Conservation (phyloP, 2,888 invertebrate genomes). For the Netelia fuscicornis region DNA sequence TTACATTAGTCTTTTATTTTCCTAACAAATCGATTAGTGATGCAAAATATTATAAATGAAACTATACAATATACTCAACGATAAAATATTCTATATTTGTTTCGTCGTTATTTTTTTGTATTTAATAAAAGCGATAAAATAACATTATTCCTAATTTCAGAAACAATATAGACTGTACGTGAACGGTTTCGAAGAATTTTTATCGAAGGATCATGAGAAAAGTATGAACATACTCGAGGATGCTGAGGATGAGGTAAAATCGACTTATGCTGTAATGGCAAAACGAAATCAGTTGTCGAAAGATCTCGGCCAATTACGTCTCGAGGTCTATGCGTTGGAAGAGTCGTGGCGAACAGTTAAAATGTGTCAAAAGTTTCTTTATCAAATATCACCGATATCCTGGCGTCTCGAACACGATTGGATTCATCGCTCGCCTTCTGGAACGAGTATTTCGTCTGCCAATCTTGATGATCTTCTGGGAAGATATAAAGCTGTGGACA, state of each 20-base stretch:
- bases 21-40: no score
- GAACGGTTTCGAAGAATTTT: conserved; percentile 87
- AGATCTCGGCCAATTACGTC: conserved; percentile 75
- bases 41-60: no score
- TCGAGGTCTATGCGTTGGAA: conserved; percentile 87
- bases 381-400: conserved; percentile 88
- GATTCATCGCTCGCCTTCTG: conserved; percentile 71
- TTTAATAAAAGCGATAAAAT: not conserved
- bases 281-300: conserved; percentile 74
- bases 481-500: conserved; percentile 69
- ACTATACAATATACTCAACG: no score
- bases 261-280: conserved; percentile 79
- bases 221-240: conserved; percentile 87
- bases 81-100: conserved; percentile 9
- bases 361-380: conserved; percentile 89
- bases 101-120: not conserved
- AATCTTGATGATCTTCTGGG: conserved; percentile 70
- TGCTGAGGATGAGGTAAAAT: conserved; percentile 85
- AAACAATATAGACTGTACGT: conserved; percentile 85
- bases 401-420: conserved; percentile 87
- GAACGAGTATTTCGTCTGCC: conserved; percentile 50
- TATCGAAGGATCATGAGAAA: conserved; percentile 87
- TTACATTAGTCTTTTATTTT: not conserved
- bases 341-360: conserved; percentile 88
- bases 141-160: conserved; percentile 5